Base-by-base conservation (phyloP, 2,797 vertebrate species). In the Phaenicophaeus curvirostris region DNA sequence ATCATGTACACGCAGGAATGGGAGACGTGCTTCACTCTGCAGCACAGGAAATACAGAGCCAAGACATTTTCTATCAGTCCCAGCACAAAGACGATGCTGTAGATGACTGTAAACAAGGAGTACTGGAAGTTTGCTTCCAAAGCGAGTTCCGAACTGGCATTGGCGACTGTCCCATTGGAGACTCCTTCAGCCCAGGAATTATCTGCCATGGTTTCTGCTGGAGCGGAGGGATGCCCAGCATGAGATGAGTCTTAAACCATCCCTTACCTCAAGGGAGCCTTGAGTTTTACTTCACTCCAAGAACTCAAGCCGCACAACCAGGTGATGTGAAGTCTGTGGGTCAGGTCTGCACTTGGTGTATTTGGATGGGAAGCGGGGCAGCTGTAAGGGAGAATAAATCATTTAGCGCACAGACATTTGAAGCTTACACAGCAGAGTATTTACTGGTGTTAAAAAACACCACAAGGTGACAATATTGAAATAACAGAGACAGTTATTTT, bases 1-100 rank as follows among this genome's bases (percentile, higher is more conserved):
- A 98, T 94, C 95, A 99, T 97, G 96, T 97, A 99, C 1, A 98
- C 14, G 1, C 94, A 97, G 50, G 98, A 98, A 6, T 97, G 96
- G 0, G 98, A 98, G 18, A 94, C 28, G 4, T 96, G 96, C 4
- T 66, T 80, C 2, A 62, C 90, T 75, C 65, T 97, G 89, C 96
- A 94, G 81, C 94, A 51, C 96, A 98, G 98, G 48, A 97, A 85
- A 8, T 96, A 98, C 39, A 99, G 91, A 5, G 98, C 98, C 0
- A 86, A 91, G 33, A 97, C 53, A 2, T 98, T 99, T 10, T 98
- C 98, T 0, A 95, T 87, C 21, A 99, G 91, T 11, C 99, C 99
- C 6, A 99, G 46, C 12, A 97, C 42, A 2, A 99, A 89, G 15
- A 98, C 98, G 0, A 97, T 5, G 78, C 95, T 96, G 97, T 98